Evolutionary conservation across 2,113 vertebrate genomes (phyloP).

Genomic region (Epinephelus fuscoguttatus): DNA sequence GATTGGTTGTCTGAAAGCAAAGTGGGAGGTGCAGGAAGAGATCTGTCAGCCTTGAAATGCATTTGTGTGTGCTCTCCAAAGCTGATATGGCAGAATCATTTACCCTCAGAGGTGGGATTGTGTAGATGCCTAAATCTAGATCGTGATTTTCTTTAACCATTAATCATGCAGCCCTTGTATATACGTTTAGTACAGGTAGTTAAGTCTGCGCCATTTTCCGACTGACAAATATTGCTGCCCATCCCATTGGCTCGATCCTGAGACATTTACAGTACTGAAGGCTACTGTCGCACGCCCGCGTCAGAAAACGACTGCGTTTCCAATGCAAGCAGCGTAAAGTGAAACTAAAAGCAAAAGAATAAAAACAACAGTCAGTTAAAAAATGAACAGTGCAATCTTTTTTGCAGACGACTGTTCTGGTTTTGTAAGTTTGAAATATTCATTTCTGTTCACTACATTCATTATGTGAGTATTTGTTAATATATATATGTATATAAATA

Average conservation of each 20-base stretch:
- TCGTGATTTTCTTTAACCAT: too few relatives aligned
- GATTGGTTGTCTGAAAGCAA: too few relatives aligned
- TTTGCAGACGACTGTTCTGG: constrained; percentile 39
- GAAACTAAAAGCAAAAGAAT: constrained; percentile 26
- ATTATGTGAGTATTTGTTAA: constrained; percentile 48
- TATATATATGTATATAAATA: constrained; percentile 53
- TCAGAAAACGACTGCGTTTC: constrained; percentile 45
- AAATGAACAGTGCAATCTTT: constrained; percentile 35
- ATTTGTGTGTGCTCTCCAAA: too few relatives aligned
- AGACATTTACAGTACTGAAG: constrained; percentile 83
- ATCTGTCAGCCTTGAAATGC: too few relatives aligned
- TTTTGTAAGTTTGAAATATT: constrained; percentile 41
- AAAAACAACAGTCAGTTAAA: constrained; percentile 68
- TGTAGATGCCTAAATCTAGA: too few relatives aligned
- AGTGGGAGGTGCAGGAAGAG: too few relatives aligned
- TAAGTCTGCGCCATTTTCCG: constrained; percentile 74
- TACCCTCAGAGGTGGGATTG: too few relatives aligned
- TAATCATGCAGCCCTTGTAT: too few relatives aligned
- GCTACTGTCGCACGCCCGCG: constrained; percentile 73
- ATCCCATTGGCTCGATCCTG: constrained; percentile 79
- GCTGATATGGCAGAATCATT: too few relatives aligned
- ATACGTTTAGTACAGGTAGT: constrained; percentile 77
- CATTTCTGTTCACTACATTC: constrained; percentile 74
- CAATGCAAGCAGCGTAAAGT: constrained; percentile 54
- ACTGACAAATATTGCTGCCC: constrained; percentile 84